Evolutionary conservation across 1,140 invertebrate species (phyloP).

Genomic region (Dendroctonus ponderosae): DNA sequence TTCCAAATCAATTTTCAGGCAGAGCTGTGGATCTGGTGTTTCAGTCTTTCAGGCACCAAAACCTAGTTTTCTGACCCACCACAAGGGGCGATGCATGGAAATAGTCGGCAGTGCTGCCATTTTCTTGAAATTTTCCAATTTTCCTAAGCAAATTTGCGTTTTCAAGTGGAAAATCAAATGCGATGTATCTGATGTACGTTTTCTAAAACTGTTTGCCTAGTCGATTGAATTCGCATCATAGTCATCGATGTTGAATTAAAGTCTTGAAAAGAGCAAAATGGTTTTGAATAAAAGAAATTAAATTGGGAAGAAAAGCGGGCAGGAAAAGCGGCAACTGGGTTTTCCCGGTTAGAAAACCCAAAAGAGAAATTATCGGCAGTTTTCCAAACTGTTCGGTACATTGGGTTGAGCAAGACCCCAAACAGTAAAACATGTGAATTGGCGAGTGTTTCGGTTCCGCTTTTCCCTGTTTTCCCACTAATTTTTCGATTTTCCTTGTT

Average conservation of each 20-base stretch:
- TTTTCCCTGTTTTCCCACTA: slow-evolving; percentile 11
- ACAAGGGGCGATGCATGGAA: slow-evolving; percentile 35
- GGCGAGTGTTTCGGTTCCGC: slow-evolving; percentile 8
- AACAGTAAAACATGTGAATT: slow-evolving; percentile 18
- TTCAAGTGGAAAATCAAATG: no score
- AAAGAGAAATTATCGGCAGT: slow-evolving; percentile 29
- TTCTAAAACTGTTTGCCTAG: no score
- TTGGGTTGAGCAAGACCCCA: slow-evolving; percentile 5
- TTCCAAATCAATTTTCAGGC: slow-evolving; percentile 30
- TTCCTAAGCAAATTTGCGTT: not conserved
- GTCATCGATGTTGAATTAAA: no score
- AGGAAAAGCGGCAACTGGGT: slow-evolving; percentile 20
- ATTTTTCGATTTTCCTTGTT: slow-evolving; percentile 16
- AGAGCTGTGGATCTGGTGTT: slow-evolving; percentile 8
- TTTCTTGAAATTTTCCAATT: slow-evolving; percentile 1
- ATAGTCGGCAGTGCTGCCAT: slow-evolving; percentile 26
- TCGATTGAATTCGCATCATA: no score
- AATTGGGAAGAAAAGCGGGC: not conserved
- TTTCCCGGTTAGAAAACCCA: slow-evolving; percentile 19
- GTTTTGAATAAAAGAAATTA: no score
- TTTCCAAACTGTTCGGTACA: slow-evolving; percentile 24
- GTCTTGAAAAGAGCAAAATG: no score
- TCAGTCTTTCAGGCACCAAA: slow-evolving; percentile 32
- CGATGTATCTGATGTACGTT: no score
- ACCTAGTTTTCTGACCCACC: slow-evolving; percentile 41